A percentile compares a stretch with the other conserved stretches of the same genome.
Conservation (phyloP, 2,113 vertebrate genomes). For the Bos indicus region DNA sequence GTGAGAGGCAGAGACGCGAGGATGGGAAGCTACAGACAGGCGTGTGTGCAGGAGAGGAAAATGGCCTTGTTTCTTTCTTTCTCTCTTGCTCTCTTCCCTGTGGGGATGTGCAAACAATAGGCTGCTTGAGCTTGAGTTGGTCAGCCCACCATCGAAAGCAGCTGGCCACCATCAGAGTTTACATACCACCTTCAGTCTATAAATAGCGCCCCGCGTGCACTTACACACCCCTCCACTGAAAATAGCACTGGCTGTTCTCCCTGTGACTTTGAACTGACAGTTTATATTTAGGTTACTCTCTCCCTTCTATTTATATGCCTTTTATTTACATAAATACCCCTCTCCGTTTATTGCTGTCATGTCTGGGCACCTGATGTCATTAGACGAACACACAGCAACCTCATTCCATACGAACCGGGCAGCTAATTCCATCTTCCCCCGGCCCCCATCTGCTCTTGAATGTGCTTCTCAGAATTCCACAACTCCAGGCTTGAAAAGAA, state of each 20-base stretch:
- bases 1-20: rapidly evolving
- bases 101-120: background rate
- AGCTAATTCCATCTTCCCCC: background rate
- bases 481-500: background rate
- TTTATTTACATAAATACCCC: conserved; percentile 66
- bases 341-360: conserved; percentile 29
- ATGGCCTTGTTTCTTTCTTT: background rate
- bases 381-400: background rate
- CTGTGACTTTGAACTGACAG: conserved; percentile 58
- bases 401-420: background rate
- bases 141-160: background rate
- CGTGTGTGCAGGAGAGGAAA: rapidly evolving
- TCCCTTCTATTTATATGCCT: conserved; percentile 60
- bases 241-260: conserved; percentile 53
- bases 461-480: conserved; percentile 26
- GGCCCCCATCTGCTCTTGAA: background rate
- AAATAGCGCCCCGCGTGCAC: conserved; percentile 28
- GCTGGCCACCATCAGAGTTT: background rate
- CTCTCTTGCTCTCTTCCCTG: background rate
- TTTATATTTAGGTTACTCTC: conserved; percentile 68
- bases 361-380: conserved; percentile 61
- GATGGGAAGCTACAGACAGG: rapidly evolving
- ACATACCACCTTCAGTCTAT: conserved; percentile 26
- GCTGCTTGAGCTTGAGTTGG: background rate
- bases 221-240: conserved; percentile 33